Base-by-base conservation (phyloP, 2,113 vertebrate species). In the Dissostichus mawsoni region DNA sequence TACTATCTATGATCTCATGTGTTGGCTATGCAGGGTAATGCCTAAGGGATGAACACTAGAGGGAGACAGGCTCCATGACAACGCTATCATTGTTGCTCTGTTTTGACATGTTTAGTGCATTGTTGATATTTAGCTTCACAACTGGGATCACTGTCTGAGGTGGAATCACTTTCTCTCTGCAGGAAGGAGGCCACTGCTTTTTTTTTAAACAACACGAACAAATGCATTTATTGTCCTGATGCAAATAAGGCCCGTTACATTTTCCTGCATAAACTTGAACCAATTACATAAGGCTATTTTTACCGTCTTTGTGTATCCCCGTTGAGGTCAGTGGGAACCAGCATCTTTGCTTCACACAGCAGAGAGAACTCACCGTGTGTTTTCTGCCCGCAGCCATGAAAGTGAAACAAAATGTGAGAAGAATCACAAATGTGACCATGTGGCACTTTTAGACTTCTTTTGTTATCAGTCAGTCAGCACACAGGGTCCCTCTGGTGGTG, bases 401-500 rank as follows among this genome's bases (percentile, higher is more conserved):
- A 61, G 59, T 76, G 36, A 81, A 78, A 68, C 7, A 67, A 80
- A 87, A 82, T 68, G 76, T 78, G 48, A 78, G 78, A 74, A 74
- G 58, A 74, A 83, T 78, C 56, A 57, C 48, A 77, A 80, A 85
- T 1, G 53, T 81, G 61, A 81, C 69, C 58, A 81, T 51, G 68
- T 83, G 83, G 82, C 70, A 8, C 57, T 44, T 69, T 57, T 67
- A 10, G 63, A 56, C 69, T 75, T 50, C 69, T 61, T 8, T 78
- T 69, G 74, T 82, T 33, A 41, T 70, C 58, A 0, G 29, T 36
- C 52, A 45, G 75, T 67, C 11, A 66, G 80, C 9, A 66, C 25
- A 36, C 25, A 55, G 70, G 82, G 14, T 75, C 93, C 94, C 89
- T 82, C 93, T 94, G 87, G 80, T 92, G 93, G 90, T 20, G 52